Base-by-base conservation (phyloP, 2,113 vertebrate species). In the Podocnemis expansa region DNA sequence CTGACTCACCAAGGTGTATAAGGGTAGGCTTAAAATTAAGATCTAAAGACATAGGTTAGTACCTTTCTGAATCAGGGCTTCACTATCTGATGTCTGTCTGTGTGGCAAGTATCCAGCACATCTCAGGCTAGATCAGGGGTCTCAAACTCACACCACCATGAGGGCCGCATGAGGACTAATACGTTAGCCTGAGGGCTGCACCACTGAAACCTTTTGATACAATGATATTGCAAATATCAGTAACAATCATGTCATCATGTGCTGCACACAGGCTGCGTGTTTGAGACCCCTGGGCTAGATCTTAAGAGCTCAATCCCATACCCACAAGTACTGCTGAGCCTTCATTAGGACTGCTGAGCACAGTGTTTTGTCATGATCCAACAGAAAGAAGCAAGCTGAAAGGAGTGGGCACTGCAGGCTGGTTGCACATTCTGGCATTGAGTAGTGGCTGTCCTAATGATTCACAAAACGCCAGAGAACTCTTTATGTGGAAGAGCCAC, bases 51-150 rank as follows among this genome's bases (percentile, higher is more conserved):
- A 16, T 81, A 27, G 8, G 1, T 5, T 34, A 82, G 45, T 8
- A 0, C 51, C 83, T 84, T 80, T 25, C 45, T 1, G 2, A n/a
- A 82, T 22, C 17, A 43, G 27, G 31, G 21, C 45, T 34, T 83
- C 54, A 13, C 0, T 0, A 38, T 21, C 45, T 5, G 76, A 80
- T 7, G 34, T 45, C 21, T 81, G 83, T 2, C 54, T 73, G 73
- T 34, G 25, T 0, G 55, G 34, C 47, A 92, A 63, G 87, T 79
- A 82, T 56, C 58, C 34, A 70, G 87, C 70, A 41, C 29, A 21
- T 63, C 55, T 45, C 25, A 47, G 55, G 49, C 89, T 87, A 63
- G 2, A 34, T 21, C 75, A n/a, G n/a, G n/a, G n/a, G n/a, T n/a
- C n/a, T n/a, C n/a, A n/a, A n/a, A n/a, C n/a, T n/a, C n/a, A n/a